These are phyloP conservation scores for Syrmaticus mikado DNA, from an alignment of 2,113 vertebrate species.

Conservation along the genomic window DNA sequence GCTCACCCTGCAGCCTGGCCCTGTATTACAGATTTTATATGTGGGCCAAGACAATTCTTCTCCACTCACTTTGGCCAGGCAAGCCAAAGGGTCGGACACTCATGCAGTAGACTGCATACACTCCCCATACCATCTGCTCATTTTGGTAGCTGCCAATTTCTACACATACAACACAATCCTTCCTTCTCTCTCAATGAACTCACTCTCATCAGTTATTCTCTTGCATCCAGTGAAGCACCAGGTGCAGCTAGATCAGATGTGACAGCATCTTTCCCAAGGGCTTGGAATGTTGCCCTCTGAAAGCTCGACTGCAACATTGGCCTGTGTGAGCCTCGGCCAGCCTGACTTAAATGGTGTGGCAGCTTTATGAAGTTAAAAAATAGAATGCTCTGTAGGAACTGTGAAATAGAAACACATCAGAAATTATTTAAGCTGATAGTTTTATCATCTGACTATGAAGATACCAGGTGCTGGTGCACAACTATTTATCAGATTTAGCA, in stretches of 20 bases:
- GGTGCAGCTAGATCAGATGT: neutral
- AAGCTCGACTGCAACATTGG: fast-evolving
- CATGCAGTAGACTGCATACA: fast-evolving
- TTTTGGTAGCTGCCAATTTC: neutral
- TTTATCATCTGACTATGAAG: neutral
- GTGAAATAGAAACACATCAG: neutral
- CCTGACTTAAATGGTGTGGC: too few relatives aligned
- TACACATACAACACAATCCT: neutral
- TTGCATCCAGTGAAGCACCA: neutral
- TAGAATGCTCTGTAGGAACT: neutral
- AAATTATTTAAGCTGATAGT: neutral
- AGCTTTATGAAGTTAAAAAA: neutral
- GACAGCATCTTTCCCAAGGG: fast-evolving
- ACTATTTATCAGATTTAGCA: neutral
- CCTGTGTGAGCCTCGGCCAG: neutral
- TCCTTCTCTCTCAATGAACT: neutral
- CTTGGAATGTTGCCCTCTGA: neutral
- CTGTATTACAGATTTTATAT: too few relatives aligned
- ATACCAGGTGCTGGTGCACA: neutral
- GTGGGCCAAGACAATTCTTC: too few relatives aligned
- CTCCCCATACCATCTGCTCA: neutral
- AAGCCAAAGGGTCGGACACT: too few relatives aligned
- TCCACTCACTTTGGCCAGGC: too few relatives aligned
- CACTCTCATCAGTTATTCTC: neutral
- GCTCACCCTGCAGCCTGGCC: too few relatives aligned